phyloP scores from a whole-genome alignment of 92 coral and sea anemone species.

The Scolanthus callimorphus region DNA sequence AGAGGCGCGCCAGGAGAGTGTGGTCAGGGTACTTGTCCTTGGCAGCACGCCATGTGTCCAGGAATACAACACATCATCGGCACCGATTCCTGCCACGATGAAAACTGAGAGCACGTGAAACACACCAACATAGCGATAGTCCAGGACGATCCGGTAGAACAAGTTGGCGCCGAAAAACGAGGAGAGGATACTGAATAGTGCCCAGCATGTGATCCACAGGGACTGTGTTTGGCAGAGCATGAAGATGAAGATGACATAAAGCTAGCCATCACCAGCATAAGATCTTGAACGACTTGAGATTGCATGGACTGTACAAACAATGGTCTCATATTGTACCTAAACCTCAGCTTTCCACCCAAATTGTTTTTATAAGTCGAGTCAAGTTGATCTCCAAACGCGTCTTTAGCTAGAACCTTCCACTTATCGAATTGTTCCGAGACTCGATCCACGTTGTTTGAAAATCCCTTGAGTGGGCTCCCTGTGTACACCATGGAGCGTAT shows the following conservation, averaged over 20 bases:
- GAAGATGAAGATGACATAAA: constrained; percentile 55
- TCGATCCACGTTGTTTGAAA: constrained; percentile 29
- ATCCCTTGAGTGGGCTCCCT: constrained; percentile 57
- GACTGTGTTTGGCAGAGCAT: constrained; percentile 68
- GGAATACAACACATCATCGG: constrained; percentile 72
- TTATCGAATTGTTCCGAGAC: constrained; percentile 35
- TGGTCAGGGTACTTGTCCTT: constrained; percentile 21
- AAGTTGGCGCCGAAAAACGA: constrained; percentile 68
- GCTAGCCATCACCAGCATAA: constrained; percentile 50
- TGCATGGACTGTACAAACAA: constrained; percentile 31
- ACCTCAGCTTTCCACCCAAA: constrained; percentile 43
- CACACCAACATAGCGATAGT: constrained; percentile 70
- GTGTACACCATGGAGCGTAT: constrained; percentile 35
- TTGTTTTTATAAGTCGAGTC: constrained; percentile 26
- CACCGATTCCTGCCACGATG: constrained; percentile 70
- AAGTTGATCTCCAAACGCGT: constrained; percentile 33
- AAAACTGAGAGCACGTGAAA: constrained; percentile 70
- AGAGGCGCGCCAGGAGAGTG: constrained; percentile 32
- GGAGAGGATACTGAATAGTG: constrained; percentile 54
- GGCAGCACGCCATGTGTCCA: constrained; percentile 67
- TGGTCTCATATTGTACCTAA: constrained; percentile 38
- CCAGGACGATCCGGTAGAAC: constrained; percentile 56
- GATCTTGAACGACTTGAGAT: constrained; percentile 50
- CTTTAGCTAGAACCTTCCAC: constrained; percentile 19
- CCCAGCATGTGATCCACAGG: constrained; percentile 74